Evolutionary conservation across 35 echinoderm and acorn worm species (phyloP), one percentile per base, ranked within the genome.

Genomic region (Patiria miniata): DNA sequence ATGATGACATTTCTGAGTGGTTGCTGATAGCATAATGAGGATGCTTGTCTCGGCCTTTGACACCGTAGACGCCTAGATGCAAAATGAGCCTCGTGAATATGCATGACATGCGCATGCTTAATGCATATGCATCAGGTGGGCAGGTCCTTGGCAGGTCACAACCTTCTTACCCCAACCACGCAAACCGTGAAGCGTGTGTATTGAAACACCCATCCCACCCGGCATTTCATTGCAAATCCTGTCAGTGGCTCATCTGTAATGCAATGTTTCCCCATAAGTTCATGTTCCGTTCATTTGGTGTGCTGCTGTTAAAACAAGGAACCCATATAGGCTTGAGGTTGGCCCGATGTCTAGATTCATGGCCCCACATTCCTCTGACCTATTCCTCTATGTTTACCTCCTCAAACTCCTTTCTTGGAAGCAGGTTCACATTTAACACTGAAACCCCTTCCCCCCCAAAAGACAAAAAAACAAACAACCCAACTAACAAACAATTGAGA

Each of bases 21-120:
- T 73, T 73, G 65, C 10, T 30, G 15, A 73, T 12, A 73, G 23
- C 65, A 73, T 26, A 73, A 73, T 47, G 2, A 73, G 29, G 34
- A 73, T 73, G 60, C 60, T 73, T 30, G 15, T 12, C 34, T 36
- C 8, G 42, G 42, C 42, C 42, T 47, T 36, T 30, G 26, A 73
- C 21, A 73, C 65, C 29, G 34, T 36, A 73, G 65, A 73, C 10
- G 34, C 26, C 65, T 34, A 73, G 58, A 73, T 36, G 65, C 29
- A 73, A 36, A n/a, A 69, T 32, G 34, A 12, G 65, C 21, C 21
- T 30, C 12, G 42, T 73, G 14, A 73, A 32, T 73, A 73, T 73
- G 65, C 65, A 73, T 73, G 65, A 73, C 65, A 73, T 73, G 65
- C 34, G 65, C 65, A 73, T 73, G 65, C 65, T 73, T 34, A 47